These are phyloP conservation scores for Sylvietta virens DNA, from an alignment of 2,113 vertebrate species.

Conservation along the genomic window DNA sequence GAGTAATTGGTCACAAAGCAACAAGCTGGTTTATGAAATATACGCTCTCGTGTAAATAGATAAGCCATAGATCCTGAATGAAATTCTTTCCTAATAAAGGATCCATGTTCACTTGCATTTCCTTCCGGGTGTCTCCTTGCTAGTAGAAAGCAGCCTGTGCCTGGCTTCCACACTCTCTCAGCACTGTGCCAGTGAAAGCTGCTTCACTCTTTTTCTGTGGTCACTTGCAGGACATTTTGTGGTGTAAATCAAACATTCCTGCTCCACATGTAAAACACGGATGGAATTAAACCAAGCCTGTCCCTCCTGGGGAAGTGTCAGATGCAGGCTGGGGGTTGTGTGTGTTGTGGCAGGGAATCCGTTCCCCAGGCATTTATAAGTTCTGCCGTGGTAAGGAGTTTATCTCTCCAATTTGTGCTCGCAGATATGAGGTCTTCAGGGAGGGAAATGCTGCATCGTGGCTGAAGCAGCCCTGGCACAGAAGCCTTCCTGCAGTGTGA, in stretches of 20 bases:
- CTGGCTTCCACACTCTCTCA: not conserved
- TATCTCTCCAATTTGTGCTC: not conserved
- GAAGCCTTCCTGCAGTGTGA: not conserved
- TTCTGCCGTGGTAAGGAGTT: not conserved
- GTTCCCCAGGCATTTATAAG: fast-evolving
- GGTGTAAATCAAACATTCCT: not conserved
- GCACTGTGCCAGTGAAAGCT: not conserved
- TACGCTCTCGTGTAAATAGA: fast-evolving
- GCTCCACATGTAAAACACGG: not conserved
- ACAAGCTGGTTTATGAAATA: not conserved
- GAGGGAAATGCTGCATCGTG: not conserved
- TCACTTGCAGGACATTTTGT: not conserved
- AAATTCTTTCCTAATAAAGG: not conserved
- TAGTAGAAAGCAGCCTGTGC: not conserved
- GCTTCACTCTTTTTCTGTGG: not conserved
- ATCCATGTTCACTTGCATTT: not conserved
- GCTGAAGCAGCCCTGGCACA: not conserved
- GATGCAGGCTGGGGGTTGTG: not conserved
- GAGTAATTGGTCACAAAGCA: not conserved
- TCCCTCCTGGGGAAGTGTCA: not conserved
- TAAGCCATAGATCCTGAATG: not conserved
- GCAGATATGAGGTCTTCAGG: not conserved
- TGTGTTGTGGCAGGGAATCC: not conserved
- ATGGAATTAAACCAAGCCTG: not conserved
- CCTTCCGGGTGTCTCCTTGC: not conserved